These are phyloP conservation scores for Sphaerophoria taeniata DNA, from an alignment of 2,888 invertebrate species.

Conservation along the genomic window DNA sequence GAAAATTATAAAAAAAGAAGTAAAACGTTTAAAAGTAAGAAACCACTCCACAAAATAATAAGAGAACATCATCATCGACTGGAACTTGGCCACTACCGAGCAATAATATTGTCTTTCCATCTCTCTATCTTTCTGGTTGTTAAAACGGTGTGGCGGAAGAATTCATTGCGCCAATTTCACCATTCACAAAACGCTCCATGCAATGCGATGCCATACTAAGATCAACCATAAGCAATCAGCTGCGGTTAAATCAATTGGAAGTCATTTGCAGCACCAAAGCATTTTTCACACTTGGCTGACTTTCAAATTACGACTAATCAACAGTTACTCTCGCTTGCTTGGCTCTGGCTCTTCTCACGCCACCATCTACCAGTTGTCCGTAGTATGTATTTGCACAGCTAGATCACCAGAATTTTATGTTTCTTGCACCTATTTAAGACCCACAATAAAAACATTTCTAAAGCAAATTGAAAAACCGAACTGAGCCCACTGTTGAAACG, in stretches of 20 bases:
- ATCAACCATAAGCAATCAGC: constrained; percentile 39
- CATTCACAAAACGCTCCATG: constrained; percentile 37
- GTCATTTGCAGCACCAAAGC: constrained; percentile 59
- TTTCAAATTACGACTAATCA: constrained; percentile 56
- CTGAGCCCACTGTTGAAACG: constrained; percentile 34
- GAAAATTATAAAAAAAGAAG: constrained; percentile 56
- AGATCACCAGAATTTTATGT: neutral
- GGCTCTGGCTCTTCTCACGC: constrained; percentile 39
- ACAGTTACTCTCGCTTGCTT: constrained; percentile 6
- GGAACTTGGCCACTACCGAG: neutral
- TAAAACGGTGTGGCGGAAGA: constrained; percentile 45
- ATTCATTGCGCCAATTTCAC: constrained; percentile 53
- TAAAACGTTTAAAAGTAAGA: neutral
- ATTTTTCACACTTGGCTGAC: constrained; percentile 68
- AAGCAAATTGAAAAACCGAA: constrained; percentile 24
- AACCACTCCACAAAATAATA: constrained; percentile 51
- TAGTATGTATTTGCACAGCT: constrained; percentile 17
- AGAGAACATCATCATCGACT: constrained; percentile 37
- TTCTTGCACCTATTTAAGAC: neutral
- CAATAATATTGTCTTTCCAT: neutral
- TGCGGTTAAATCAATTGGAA: constrained; percentile 68
- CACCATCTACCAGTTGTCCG: constrained; percentile 14
- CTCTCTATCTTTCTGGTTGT: neutral
- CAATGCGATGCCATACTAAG: neutral
- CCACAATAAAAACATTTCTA: constrained; percentile 30